A percentile compares a stretch with the other conserved stretches of the same genome.
Evolutionary conservation across 2,797 vertebrate species (phyloP).

Genomic region (Chelonia mydas): DNA sequence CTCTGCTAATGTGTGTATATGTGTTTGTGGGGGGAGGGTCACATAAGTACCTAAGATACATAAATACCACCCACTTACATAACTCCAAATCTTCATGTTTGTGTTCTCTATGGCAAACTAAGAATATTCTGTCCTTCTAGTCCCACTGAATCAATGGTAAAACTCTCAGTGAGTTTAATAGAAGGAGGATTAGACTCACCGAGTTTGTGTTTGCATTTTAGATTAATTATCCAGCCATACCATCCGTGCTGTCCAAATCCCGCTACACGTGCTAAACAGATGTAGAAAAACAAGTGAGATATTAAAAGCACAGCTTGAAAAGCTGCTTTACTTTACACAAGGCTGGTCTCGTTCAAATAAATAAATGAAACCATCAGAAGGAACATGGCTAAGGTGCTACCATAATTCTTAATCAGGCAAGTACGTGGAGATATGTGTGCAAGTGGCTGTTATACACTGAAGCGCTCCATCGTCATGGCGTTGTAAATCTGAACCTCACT

Average conservation of each 20-base stretch:
- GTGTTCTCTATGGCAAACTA: not conserved
- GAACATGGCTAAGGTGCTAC: not conserved
- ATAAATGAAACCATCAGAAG: not conserved
- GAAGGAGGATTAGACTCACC: not conserved
- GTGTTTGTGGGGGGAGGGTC: fast-evolving
- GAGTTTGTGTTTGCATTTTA: not conserved
- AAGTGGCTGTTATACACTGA: not conserved
- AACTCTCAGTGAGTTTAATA: not conserved
- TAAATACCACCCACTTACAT: not conserved
- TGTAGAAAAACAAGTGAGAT: not conserved
- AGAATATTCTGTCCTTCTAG: not conserved
- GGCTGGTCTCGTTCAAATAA: not conserved
- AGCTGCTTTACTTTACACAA: not conserved
- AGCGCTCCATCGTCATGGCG: not conserved
- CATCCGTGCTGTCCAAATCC: not conserved
- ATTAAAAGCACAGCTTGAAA: not conserved
- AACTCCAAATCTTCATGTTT: not conserved
- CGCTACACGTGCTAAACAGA: not conserved
- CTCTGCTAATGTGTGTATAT: not conserved
- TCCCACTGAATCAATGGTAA: not conserved
- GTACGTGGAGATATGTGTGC: not conserved
- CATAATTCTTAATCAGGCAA: not conserved
- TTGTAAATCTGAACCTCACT: not conserved
- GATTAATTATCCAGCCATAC: not conserved
- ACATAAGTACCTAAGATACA: not conserved